Percentiles rank a stretch among this genome's conserved stretches.
These are phyloP conservation scores for Phyto melanocephala DNA, from an alignment of 2,888 invertebrate genomes.

Conservation along the genomic window DNA sequence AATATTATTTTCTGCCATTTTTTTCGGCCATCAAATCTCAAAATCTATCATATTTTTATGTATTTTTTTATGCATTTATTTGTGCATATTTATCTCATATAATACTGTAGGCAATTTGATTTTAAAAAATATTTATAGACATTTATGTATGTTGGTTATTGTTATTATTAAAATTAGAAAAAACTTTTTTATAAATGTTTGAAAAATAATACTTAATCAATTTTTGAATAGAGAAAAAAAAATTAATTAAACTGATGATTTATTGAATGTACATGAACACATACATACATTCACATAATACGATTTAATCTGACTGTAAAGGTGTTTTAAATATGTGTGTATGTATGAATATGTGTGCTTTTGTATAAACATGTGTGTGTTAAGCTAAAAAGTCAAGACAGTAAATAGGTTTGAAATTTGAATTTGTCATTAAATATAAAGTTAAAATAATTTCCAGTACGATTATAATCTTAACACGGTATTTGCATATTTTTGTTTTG, in stretches of 20 bases:
- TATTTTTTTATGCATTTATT: not conserved
- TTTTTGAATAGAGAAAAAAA: not conserved
- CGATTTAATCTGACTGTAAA: not conserved
- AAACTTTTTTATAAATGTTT: not conserved
- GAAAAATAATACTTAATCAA: not conserved
- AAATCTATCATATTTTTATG: slow-evolving; percentile 18
- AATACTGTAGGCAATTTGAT: not conserved
- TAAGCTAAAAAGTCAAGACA: too few relatives aligned
- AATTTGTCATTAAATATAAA: too few relatives aligned
- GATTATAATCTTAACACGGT: too few relatives aligned
- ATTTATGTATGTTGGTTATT: slow-evolving; percentile 22
- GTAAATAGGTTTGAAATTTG: too few relatives aligned
- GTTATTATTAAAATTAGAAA: slow-evolving; percentile 24
- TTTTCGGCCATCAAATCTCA: not conserved
- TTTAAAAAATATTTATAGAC: not conserved
- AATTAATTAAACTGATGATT: not conserved
- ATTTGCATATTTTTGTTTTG: too few relatives aligned
- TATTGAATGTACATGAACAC: not conserved
- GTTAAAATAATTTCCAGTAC: too few relatives aligned
- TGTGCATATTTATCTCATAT: not conserved
- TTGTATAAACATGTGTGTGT: too few relatives aligned
- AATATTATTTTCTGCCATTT: slow-evolving; percentile 7
- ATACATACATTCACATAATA: not conserved
- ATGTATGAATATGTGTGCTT: too few relatives aligned
- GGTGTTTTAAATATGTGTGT: not conserved